Evolutionary conservation across 2,888 invertebrate genomes (phyloP), one percentile per base, ranked within the genome.

Genomic region (Drosophila pullipes): DNA sequence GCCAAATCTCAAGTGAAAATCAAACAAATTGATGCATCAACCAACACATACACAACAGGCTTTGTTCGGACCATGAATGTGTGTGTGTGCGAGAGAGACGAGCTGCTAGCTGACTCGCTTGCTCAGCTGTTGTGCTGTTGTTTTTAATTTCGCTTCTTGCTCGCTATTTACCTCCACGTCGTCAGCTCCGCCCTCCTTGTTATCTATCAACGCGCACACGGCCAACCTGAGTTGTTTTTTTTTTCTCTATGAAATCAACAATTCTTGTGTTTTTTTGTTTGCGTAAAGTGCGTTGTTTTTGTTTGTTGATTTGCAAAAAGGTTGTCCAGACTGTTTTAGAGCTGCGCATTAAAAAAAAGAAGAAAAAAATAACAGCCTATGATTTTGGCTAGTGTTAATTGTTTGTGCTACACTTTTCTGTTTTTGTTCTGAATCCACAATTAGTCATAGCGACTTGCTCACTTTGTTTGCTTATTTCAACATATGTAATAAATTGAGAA

Each of bases 81-180:
- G 62, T 63, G 52, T 53, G n/a, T 70, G 28, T 67, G 70, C 64
- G 69, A 57, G 64, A 22, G 54, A 44, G 64, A 44, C 53, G 35
- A 58, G 52, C 59, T 71, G 68, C 60, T 80, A 76, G 64, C 73
- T 76, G 70, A 69, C 87, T 84, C 74, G 76, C 88, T 87, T 72
- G 66, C 83, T 85, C 90, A 89, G 88, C 90, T 85, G 90, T 87
- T 89, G 66, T 41, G 49, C 47, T 85, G 74, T 81, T 86, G 55
- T 68, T 85, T 85, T 80, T 75, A 70, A 68, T 49, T 67, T 63
- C 47, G 47, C 9, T 39, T 68, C 65, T 35, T 72, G 60, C n/a
- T 55, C 69, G 50, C 69, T 68, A 30, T 47, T 58, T 63, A 55
- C 59, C 52, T 41, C 39, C 30, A 18, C 70, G 52, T 13, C 69